Evolutionary conservation across 2,888 invertebrate genomes (phyloP).

Genomic region (Himalopsyche tibetana): DNA sequence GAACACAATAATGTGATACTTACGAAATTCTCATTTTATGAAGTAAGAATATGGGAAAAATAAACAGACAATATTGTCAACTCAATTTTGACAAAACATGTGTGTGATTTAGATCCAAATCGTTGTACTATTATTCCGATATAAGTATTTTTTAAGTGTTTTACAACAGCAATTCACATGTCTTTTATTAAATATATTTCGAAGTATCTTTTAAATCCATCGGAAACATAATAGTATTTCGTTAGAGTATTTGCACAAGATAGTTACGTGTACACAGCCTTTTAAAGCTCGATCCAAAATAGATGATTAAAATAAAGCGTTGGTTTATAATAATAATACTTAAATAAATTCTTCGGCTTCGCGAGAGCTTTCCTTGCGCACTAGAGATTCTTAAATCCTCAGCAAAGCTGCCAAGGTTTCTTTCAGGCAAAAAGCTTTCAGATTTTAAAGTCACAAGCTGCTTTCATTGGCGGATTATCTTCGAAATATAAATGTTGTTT

Average conservation of each 20-base stretch:
- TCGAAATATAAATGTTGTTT: conserved; percentile 23
- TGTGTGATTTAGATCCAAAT: too few species aligned
- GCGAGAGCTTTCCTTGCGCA: background rate
- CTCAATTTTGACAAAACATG: too few species aligned
- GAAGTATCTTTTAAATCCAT: too few species aligned
- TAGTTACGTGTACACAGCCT: background rate
- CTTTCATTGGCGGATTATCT: conserved; percentile 24
- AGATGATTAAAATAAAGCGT: background rate
- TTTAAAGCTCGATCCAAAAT: background rate
- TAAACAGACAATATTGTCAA: too few species aligned
- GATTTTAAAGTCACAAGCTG: background rate
- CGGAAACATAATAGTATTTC: background rate
- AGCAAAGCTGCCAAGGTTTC: background rate
- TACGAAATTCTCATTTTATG: too few species aligned
- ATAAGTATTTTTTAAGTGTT: too few species aligned
- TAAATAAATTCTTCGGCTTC: background rate
- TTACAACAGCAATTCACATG: too few species aligned
- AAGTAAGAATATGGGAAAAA: too few species aligned
- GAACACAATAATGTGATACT: too few species aligned
- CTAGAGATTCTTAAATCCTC: background rate
- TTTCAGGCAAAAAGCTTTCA: background rate
- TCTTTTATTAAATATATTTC: too few species aligned
- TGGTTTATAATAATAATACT: background rate
- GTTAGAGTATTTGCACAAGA: background rate
- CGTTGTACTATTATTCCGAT: too few species aligned